phyloP scores from a whole-genome alignment of 2,888 invertebrate species.

The Campoplex capitator region DNA sequence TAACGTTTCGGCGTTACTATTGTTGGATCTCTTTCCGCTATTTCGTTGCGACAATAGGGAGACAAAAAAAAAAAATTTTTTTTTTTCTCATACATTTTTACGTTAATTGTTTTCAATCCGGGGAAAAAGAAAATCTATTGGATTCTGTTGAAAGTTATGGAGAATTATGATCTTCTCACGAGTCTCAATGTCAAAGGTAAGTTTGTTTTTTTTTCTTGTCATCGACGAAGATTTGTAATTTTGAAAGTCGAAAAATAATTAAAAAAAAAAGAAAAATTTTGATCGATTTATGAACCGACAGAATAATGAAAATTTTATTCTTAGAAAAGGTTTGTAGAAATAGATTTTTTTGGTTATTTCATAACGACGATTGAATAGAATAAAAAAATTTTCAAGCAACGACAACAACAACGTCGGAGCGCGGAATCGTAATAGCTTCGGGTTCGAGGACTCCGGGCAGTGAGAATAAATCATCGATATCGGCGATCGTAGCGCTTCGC shows the following conservation, averaged over 20 bases:
- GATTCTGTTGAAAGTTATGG: slow-evolving; percentile 66
- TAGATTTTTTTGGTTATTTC: neutral
- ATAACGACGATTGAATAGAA: neutral
- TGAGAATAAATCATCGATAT: slow-evolving; percentile 55
- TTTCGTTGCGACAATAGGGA: slow-evolving; percentile 36
- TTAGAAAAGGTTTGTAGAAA: neutral
- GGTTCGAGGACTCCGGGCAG: slow-evolving; percentile 10
- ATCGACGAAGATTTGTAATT: neutral
- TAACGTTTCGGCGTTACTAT: slow-evolving; percentile 65
- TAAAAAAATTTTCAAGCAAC: slow-evolving; percentile 12
- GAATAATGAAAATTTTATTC: too few species aligned
- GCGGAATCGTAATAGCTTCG: slow-evolving; percentile 54
- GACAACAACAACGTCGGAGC: slow-evolving; percentile 39
- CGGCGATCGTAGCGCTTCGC: slow-evolving; percentile 61
- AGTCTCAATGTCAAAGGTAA: slow-evolving; percentile 74
- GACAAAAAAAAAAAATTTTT: neutral
- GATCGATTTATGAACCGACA: too few species aligned
- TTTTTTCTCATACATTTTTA: neutral
- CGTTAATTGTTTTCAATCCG: slow-evolving; percentile 28
- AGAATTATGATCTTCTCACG: slow-evolving; percentile 70
- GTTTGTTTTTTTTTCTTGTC: slow-evolving; percentile 25
- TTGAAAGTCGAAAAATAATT: neutral
- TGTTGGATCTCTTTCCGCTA: slow-evolving; percentile 66
- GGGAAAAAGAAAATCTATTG: neutral
- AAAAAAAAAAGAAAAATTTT: too few species aligned